These are phyloP conservation scores for Matsumurasca onukii DNA, from an alignment of 1,140 invertebrate genomes.

Conservation along the genomic window DNA sequence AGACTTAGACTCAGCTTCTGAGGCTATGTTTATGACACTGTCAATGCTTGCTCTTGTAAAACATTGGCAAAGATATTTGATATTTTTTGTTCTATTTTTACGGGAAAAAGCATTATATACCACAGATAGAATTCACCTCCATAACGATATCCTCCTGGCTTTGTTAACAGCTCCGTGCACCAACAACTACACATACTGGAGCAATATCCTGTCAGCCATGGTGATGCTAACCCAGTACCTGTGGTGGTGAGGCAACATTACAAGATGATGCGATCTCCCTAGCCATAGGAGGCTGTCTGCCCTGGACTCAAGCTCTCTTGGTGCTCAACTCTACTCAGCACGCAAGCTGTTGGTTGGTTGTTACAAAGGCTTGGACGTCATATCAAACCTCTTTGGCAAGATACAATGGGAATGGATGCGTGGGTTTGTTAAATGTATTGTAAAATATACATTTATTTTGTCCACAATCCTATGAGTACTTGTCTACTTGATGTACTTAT, in stretches of 20 bases:
- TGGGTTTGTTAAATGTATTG: too few species aligned
- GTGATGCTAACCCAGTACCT: not conserved
- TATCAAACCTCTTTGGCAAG: too few species aligned
- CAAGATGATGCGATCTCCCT: constrained; percentile 4
- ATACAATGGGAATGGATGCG: too few species aligned
- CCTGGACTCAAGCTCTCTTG: not conserved
- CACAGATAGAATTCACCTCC: not conserved
- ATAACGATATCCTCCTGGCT: not conserved
- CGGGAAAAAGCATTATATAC: not conserved
- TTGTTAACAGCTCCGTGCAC: not conserved
- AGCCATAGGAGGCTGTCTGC: not conserved
- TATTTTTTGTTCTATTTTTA: not conserved
- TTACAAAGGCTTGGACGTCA: too few species aligned
- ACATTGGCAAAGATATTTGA: too few species aligned
- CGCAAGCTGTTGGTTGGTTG: too few species aligned
- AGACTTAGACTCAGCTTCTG: too few species aligned
- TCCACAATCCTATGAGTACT: too few species aligned
- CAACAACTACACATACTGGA: not conserved
- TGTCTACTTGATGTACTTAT: too few species aligned
- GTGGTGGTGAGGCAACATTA: not conserved
- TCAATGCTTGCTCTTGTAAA: too few species aligned
- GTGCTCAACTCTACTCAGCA: not conserved
- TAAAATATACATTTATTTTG: too few species aligned
- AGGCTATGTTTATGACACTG: too few species aligned
- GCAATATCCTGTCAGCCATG: not conserved